phyloP scores from a whole-genome alignment of 2,797 vertebrate species.

The Alectoris magna region DNA sequence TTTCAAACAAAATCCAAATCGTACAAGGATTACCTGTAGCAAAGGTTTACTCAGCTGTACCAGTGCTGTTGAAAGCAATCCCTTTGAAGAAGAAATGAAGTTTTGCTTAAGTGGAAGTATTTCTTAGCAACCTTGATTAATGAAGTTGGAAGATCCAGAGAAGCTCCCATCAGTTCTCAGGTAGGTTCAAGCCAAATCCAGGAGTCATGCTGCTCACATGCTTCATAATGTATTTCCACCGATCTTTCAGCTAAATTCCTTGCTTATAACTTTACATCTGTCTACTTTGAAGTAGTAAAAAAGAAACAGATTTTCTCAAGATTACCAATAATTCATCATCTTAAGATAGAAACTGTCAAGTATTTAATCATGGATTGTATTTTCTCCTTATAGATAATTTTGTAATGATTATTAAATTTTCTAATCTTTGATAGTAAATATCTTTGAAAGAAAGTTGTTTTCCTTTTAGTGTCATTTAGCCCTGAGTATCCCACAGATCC shows the following conservation, averaged over 20 bases:
- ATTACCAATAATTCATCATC: background rate
- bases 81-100: background rate
- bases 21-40: background rate
- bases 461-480: background rate
- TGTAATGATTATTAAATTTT: background rate
- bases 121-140: background rate
- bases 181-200: background rate
- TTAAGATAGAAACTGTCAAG: background rate
- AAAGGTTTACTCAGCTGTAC: background rate
- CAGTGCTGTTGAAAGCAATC: background rate
- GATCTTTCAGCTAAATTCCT: fast-evolving
- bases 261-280: background rate
- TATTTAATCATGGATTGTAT: background rate
- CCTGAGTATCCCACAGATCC: background rate
- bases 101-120: background rate
- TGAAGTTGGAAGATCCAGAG: background rate
- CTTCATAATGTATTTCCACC: background rate
- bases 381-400: background rate
- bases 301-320: background rate
- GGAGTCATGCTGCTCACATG: background rate
- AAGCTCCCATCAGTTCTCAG: background rate
- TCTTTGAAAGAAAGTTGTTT: background rate
- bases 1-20: background rate
- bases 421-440: background rate
- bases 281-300: background rate